phyloP scores from a whole-genome alignment of 2,888 invertebrate genomes.

The Mimachlamys varia region DNA sequence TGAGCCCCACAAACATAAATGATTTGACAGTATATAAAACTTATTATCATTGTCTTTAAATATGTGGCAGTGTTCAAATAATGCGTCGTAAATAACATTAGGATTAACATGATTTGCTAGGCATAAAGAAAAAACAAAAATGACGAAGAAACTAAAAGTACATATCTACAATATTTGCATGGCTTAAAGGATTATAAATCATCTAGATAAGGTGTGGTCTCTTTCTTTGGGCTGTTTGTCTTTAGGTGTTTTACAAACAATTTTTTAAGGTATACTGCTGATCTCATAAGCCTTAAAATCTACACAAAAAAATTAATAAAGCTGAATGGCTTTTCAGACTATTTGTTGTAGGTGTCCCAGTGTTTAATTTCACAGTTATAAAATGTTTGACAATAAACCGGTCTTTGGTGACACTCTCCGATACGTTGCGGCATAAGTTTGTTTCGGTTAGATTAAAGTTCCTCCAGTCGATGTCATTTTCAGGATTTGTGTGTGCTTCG shows the following conservation, averaged over 20 bases:
- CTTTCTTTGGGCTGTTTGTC: too few species aligned
- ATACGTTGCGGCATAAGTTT: not conserved
- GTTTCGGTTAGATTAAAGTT: slow-evolving; percentile 18
- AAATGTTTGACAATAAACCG: not conserved
- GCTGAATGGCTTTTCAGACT: not conserved
- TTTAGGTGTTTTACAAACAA: not conserved
- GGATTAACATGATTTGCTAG: too few species aligned
- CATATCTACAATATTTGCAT: too few species aligned
- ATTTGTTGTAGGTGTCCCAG: not conserved
- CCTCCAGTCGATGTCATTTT: slow-evolving; percentile 8
- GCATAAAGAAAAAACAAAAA: too few species aligned
- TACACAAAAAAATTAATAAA: not conserved
- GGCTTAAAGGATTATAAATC: too few species aligned
- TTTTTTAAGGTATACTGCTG: not conserved
- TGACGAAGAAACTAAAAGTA: too few species aligned
- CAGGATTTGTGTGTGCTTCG: slow-evolving; percentile 34
- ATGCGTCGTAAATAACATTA: too few species aligned
- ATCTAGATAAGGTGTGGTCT: too few species aligned
- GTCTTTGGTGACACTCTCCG: not conserved
- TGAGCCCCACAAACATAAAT: too few species aligned
- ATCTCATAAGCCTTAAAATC: not conserved
- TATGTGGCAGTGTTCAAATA: too few species aligned
- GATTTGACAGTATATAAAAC: too few species aligned
- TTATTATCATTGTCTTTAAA: too few species aligned
- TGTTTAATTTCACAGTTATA: not conserved